A percentile compares a stretch with the other conserved stretches of the same genome.
phyloP scores from a whole-genome alignment of 2,797 vertebrate species.

The Muraenolepis orangiensis region DNA sequence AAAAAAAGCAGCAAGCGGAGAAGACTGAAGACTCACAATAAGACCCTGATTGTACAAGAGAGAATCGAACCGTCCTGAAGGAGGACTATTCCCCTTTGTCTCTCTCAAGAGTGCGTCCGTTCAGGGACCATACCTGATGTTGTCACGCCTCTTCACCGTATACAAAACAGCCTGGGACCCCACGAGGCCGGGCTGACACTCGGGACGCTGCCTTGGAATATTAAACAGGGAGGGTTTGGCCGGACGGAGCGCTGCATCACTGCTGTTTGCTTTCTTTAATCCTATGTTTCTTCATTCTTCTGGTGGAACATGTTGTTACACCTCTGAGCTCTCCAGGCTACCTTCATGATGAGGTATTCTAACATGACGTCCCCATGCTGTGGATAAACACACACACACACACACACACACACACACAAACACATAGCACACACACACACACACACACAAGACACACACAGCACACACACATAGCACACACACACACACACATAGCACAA shows the following conservation, averaged over 20 bases:
- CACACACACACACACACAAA: no score
- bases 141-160: no score
- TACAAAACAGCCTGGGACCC: not conserved
- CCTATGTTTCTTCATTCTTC: not conserved
- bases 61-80: not conserved
- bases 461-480: no score
- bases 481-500: no score
- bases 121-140: no score
- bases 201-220: not conserved
- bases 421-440: no score
- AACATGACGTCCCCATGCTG: not conserved
- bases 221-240: no score
- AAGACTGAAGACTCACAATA: not conserved
- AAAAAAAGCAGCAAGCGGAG: no score
- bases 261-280: not conserved
- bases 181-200: not conserved
- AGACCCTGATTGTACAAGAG: not conserved
- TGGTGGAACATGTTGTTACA: not conserved
- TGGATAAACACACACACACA: no score
- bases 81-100: not conserved
- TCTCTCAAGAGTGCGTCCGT: not conserved
- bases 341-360: not conserved
- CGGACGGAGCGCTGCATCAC: not conserved
- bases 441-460: no score
- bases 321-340: not conserved